A percentile compares a stretch with the other conserved stretches of the same genome.
Evolutionary conservation across 2,797 vertebrate genomes (phyloP).

Genomic region (Poeciliopsis presidionis): DNA sequence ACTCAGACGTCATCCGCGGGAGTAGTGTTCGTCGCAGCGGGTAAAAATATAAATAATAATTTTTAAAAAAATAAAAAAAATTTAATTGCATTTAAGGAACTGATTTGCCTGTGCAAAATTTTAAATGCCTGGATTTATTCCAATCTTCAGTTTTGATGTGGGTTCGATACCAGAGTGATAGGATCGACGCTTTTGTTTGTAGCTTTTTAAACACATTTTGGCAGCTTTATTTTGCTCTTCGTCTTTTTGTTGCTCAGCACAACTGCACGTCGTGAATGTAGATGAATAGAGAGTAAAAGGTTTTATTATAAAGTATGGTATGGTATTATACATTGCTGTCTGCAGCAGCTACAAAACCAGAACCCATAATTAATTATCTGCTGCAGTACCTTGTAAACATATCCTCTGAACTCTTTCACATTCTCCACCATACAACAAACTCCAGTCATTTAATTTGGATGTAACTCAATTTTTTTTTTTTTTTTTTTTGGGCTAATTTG

Average conservation of each 20-base stretch:
- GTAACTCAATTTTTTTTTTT: not conserved
- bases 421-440: not conserved
- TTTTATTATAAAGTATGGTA: not conserved
- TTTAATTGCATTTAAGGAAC: not conserved
- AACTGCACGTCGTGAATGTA: not conserved
- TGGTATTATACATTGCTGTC: too few species aligned
- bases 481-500: not conserved
- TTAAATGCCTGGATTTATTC: not conserved
- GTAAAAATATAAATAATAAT: slow-evolving; percentile 26
- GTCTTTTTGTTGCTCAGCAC: not conserved
- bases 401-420: not conserved
- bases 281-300: not conserved
- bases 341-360: not conserved
- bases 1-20: slow-evolving; percentile 27
- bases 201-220: not conserved
- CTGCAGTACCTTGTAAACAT: not conserved
- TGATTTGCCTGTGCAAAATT: not conserved
- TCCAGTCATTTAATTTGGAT: not conserved
- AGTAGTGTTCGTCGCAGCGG: slow-evolving; percentile 48
- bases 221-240: not conserved
- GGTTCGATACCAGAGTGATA: too few species aligned
- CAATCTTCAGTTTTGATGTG: not conserved
- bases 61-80: not conserved
- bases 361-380: not conserved
- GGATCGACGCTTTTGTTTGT: too few species aligned